These are phyloP conservation scores for Potamilus streckersoni DNA, from an alignment of 1,140 invertebrate species.

Conservation along the genomic window DNA sequence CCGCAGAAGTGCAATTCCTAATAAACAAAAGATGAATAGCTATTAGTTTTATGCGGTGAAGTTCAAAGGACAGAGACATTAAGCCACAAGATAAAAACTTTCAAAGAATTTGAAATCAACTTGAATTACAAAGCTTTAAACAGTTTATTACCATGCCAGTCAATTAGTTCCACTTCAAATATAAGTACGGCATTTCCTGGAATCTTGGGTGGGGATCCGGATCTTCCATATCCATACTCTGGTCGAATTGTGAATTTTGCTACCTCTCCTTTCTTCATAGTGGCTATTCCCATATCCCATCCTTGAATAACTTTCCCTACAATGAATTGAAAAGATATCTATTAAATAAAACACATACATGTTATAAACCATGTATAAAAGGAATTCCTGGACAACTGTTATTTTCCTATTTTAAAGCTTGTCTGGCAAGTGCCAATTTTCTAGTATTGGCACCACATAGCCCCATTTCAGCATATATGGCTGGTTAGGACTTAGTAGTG, in stretches of 20 bases:
- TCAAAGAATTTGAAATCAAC: too few species aligned
- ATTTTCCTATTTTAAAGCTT: too few species aligned
- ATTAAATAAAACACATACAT: too few species aligned
- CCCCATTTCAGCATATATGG: too few species aligned
- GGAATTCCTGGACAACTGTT: too few species aligned
- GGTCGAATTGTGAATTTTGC: constrained; percentile 86
- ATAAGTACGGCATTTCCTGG: constrained; percentile 90
- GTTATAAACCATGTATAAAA: too few species aligned
- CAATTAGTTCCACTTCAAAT: constrained; percentile 80
- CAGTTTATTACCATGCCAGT: constrained; percentile 60
- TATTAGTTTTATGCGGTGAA: not conserved
- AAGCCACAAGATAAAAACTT: not conserved
- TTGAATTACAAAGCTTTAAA: not conserved
- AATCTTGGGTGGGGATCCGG: constrained; percentile 88
- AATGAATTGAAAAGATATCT: constrained; percentile 13
- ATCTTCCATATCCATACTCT: constrained; percentile 91
- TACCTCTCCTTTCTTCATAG: constrained; percentile 93
- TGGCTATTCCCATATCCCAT: constrained; percentile 94
- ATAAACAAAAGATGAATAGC: not conserved
- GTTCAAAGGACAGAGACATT: not conserved
- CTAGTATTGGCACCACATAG: too few species aligned
- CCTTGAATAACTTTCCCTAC: constrained; percentile 88
- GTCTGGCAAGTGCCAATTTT: too few species aligned
- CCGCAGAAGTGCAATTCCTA: not conserved
- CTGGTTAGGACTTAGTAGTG: too few species aligned